A percentile compares a stretch with the other conserved stretches of the same genome.
phyloP scores from a whole-genome alignment of 2,888 invertebrate species.

The Polymixis flavicincta region DNA sequence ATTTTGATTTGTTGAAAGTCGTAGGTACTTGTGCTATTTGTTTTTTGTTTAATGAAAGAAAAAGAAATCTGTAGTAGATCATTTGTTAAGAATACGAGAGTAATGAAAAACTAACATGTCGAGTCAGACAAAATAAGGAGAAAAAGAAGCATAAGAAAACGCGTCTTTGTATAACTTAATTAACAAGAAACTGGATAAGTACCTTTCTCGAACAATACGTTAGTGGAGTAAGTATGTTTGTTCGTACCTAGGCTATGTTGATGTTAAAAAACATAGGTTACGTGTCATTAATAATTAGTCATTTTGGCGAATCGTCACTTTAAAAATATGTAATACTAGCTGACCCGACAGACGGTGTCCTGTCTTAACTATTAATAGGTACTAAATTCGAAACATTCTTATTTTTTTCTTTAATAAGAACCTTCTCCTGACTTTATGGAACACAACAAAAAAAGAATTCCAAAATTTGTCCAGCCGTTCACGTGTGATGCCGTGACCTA shows the following conservation, averaged over 20 bases:
- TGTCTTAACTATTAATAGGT: no score
- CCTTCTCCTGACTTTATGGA: no score
- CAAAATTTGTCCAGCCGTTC: no score
- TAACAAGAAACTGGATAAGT: conserved; percentile 50
- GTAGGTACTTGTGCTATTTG: neutral
- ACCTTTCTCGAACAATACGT: conserved; percentile 56
- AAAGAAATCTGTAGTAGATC: conserved; percentile 8
- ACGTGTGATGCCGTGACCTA: no score
- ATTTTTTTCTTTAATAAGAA: no score
- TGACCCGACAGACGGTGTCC: no score
- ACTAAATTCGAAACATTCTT: no score
- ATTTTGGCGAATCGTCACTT: no score
- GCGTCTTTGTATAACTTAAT: conserved; percentile 55
- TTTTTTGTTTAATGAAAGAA: conserved; percentile 7
- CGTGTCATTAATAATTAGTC: conserved; percentile 16
- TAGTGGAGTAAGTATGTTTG: conserved; percentile 4
- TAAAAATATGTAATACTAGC: no score
- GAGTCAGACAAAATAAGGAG: conserved; percentile 17
- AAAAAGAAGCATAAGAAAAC: conserved; percentile 39
- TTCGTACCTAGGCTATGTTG: conserved; percentile 9
- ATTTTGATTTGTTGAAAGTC: neutral
- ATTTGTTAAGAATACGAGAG: conserved; percentile 29
- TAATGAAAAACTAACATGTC: conserved; percentile 47
- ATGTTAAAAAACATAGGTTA: conserved; percentile 2
- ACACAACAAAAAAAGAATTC: no score